Conservation (phyloP, 2,797 vertebrate genomes). For the Eleutherodactylus coqui region DNA sequence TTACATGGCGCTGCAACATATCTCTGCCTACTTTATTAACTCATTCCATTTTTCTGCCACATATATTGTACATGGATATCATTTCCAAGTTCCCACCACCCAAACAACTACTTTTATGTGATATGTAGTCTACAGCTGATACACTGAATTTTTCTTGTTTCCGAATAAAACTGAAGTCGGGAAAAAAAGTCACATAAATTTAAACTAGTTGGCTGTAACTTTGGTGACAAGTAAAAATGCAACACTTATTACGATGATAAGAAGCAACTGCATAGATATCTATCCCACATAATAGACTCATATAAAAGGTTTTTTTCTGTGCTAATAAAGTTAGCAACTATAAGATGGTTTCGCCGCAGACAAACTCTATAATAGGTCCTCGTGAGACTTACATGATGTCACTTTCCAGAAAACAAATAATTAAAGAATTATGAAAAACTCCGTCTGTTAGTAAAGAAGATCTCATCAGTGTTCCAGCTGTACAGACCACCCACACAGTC, state of each 20-base stretch:
- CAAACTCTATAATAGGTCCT: background rate
- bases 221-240: background rate
- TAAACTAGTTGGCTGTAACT: background rate
- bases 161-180: too few relatives aligned
- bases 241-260: background rate
- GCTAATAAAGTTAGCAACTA: background rate
- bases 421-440: slow-evolving; percentile 18
- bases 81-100: too few relatives aligned
- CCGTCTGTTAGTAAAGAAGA: slow-evolving; percentile 41
- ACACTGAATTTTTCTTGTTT: too few relatives aligned
- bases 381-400: background rate
- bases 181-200: background rate
- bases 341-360: background rate
- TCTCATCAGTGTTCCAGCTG: slow-evolving; percentile 34
- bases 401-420: slow-evolving; percentile 37
- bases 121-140: too few relatives aligned
- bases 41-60: too few relatives aligned
- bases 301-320: too few relatives aligned
- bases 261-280: background rate
- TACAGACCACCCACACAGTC: slow-evolving; percentile 48
- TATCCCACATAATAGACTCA: too few relatives aligned
- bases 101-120: too few relatives aligned
- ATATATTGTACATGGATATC: too few relatives aligned
- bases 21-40: too few relatives aligned
- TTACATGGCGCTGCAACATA: too few relatives aligned